A percentile compares a stretch with the other conserved stretches of the same genome.
Conservation (phyloP, 2,113 vertebrate species). For the Tretioscincus oriximinensis region DNA sequence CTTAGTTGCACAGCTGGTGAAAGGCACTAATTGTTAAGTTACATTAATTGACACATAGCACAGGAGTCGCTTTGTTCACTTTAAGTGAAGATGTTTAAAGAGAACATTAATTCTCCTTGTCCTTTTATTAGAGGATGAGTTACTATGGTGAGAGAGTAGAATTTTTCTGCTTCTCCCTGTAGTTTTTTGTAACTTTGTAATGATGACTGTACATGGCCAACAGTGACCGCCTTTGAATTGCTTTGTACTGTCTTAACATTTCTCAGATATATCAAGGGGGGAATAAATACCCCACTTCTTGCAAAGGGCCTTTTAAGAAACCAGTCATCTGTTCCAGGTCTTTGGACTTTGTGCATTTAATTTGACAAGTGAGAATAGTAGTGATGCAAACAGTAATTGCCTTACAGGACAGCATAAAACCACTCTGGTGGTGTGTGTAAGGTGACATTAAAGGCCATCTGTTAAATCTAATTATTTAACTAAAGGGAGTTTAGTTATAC, state of each 20-base stretch:
- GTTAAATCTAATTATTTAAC: constrained; percentile 7
- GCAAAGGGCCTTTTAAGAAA: constrained; percentile 15
- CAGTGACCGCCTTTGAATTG: constrained; percentile 19
- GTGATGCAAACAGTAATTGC: constrained; percentile 3
- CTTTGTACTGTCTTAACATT: constrained; percentile 20
- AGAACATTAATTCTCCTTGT: constrained; percentile 9
- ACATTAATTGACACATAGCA: constrained; percentile 14
- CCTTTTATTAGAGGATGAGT: constrained; percentile 14
- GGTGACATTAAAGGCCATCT: constrained; percentile 24
- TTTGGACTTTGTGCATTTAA: constrained; percentile 19
- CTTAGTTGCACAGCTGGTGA: constrained; percentile 19
- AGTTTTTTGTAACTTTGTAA: constrained; percentile 16
- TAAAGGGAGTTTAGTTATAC: constrained; percentile 7
- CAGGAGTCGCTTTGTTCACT: constrained; percentile 5
- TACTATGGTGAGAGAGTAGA: background rate
- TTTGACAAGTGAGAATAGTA: constrained; percentile 21
- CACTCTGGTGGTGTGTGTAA: background rate
- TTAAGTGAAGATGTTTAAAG: background rate
- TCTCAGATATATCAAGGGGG: constrained; percentile 14
- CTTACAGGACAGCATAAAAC: constrained; percentile 13
- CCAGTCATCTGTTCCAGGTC: constrained; percentile 22
- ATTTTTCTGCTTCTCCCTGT: constrained; percentile 17
- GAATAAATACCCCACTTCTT: constrained; percentile 23
- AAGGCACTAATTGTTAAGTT: constrained; percentile 21
- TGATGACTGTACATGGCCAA: background rate